Conservation (phyloP, 2,113 vertebrate genomes). For the Aptenodytes forsteri region DNA sequence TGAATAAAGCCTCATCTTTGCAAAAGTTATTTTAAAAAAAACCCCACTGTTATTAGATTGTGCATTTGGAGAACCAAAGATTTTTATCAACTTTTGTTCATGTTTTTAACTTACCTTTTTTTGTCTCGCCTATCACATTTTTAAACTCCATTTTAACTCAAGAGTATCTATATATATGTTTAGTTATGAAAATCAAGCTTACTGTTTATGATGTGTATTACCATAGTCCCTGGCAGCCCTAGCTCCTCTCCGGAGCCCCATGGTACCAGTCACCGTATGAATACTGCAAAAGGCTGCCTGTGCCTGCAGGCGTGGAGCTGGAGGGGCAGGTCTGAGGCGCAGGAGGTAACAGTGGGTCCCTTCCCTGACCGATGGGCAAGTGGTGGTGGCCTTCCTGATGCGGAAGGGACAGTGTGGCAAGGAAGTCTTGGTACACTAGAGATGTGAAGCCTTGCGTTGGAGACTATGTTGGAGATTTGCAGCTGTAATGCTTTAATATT, state of each 20-base stretch:
- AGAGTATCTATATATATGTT: accelerated
- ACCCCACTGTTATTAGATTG: no score
- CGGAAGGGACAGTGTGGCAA: accelerated
- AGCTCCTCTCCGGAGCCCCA: not conserved
- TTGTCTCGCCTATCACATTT: not conserved
- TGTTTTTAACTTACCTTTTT: not conserved
- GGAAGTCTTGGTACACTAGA: not conserved
- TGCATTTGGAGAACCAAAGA: not conserved
- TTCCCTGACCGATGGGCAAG: accelerated
- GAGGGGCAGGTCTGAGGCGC: not conserved
- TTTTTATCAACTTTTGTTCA: not conserved
- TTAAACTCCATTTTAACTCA: not conserved
- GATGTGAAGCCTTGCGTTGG: not conserved
- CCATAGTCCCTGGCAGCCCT: not conserved
- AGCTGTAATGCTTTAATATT: not conserved
- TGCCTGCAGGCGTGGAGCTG: not conserved
- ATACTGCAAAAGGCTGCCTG: not conserved
- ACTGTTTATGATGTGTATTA: not conserved
- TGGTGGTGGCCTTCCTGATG: accelerated
- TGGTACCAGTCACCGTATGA: accelerated
- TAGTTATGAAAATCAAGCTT: not conserved
- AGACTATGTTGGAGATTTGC: not conserved
- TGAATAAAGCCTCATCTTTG: no score
- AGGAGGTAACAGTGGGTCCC: accelerated
- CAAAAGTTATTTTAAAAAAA: not conserved